phyloP scores from a whole-genome alignment of 2,113 vertebrate species.

The Barbus barbus region DNA sequence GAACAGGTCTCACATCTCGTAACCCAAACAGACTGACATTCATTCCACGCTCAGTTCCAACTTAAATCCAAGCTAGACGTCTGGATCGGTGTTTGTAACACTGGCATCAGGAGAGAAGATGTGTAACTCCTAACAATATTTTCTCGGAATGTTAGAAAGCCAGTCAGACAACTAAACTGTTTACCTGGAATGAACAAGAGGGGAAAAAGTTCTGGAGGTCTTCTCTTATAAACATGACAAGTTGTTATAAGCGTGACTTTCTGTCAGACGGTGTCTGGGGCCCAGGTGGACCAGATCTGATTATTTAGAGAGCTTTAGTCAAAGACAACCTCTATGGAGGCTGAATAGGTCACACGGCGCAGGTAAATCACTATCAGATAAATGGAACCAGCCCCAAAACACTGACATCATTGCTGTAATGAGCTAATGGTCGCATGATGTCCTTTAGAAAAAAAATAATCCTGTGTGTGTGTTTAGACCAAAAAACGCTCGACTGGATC shows the following conservation, averaged over 20 bases:
- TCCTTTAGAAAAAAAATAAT: background rate
- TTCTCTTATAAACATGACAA: background rate
- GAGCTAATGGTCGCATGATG: background rate
- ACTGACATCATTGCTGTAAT: constrained; percentile 19
- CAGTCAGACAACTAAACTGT: background rate
- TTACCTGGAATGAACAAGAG: constrained; percentile 23
- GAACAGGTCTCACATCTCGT: background rate
- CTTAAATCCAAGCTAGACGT: background rate
- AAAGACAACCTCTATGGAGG: background rate
- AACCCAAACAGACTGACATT: constrained; percentile 17
- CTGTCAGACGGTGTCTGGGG: constrained; percentile 9
- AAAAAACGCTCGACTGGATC: background rate
- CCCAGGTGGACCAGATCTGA: background rate
- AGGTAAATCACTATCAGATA: constrained; percentile 34
- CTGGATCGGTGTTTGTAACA: constrained; percentile 13
- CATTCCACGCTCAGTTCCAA: constrained; percentile 23
- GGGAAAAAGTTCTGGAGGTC: constrained; percentile 9
- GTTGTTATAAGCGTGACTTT: constrained; percentile 2
- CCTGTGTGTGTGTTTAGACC: background rate
- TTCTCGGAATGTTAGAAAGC: constrained; percentile 7
- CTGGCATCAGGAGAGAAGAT: constrained; percentile 18
- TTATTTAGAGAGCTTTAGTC: background rate
- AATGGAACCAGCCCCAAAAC: background rate
- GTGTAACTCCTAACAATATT: background rate
- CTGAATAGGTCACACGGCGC: background rate